These are phyloP conservation scores for Ypsolopha sequella DNA, from an alignment of 2,888 invertebrate genomes.

Conservation along the genomic window DNA sequence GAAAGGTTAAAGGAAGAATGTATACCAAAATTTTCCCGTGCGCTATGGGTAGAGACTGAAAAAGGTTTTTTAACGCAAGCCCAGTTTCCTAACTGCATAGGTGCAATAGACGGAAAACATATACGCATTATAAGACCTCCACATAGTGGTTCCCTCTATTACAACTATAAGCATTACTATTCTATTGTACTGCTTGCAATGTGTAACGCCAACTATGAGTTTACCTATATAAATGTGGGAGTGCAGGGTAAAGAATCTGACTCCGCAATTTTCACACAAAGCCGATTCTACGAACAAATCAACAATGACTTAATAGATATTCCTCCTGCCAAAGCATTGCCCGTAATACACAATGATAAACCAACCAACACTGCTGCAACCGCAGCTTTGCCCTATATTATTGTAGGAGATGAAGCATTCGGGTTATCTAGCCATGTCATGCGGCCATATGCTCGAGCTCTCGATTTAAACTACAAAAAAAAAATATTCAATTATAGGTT, in stretches of 20 bases:
- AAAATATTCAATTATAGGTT: constrained; percentile 15
- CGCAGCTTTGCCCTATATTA: constrained; percentile 11
- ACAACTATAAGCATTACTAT: constrained; percentile 17
- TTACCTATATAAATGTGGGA: constrained; percentile 19
- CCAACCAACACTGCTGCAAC: constrained; percentile 8
- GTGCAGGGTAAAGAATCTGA: constrained; percentile 15
- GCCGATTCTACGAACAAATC: constrained; percentile 13
- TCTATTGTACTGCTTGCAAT: constrained; percentile 20
- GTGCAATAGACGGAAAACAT: constrained; percentile 1
- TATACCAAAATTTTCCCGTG: neutral
- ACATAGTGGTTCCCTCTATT: constrained; percentile 13
- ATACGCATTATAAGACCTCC: constrained; percentile 3
- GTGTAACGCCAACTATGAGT: constrained; percentile 18
- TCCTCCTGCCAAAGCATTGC: constrained; percentile 12
- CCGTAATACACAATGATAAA: no score
- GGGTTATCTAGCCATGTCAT: constrained; percentile 17
- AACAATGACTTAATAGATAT: constrained; percentile 14
- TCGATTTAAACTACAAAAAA: constrained; percentile 7
- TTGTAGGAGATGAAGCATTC: constrained; percentile 22
- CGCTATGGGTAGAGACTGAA: constrained; percentile 4
- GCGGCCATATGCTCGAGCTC: constrained; percentile 11
- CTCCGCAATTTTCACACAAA: constrained; percentile 13
- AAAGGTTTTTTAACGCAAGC: neutral
- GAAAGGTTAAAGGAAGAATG: no score
- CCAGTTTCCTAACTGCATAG: neutral